Evolutionary conservation across 2,888 invertebrate genomes (phyloP).

Genomic region (Pyrrhia umbra): DNA sequence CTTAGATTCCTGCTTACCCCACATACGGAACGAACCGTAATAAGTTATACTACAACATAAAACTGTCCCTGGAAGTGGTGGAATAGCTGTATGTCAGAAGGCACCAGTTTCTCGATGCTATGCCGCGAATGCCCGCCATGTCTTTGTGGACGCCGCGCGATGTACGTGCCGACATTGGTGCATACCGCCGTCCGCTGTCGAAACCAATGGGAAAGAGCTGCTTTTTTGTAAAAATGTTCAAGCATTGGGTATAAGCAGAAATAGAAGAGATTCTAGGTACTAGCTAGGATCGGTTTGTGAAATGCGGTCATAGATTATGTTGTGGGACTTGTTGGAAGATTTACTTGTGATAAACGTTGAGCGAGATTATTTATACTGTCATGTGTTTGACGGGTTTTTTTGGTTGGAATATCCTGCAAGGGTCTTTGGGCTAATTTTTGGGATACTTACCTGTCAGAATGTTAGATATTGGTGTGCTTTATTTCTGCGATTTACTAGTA

Average conservation of each 20-base stretch:
- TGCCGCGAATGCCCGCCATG: slow-evolving; percentile 81
- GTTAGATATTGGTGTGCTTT: background rate
- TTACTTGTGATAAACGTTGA: background rate
- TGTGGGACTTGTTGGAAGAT: slow-evolving; percentile 13
- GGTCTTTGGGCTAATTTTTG: background rate
- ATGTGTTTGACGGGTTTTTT: background rate
- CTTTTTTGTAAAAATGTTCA: slow-evolving; percentile 38
- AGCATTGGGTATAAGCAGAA: slow-evolving; percentile 41
- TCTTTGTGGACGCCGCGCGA: slow-evolving; percentile 83
- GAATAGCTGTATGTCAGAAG: slow-evolving; percentile 84
- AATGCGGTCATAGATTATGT: slow-evolving; percentile 26
- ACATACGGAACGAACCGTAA: background rate
- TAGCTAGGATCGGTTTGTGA: slow-evolving; percentile 11
- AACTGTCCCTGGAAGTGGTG: slow-evolving; percentile 79
- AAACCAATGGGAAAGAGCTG: slow-evolving; percentile 62
- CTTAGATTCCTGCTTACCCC: slow-evolving; percentile 1
- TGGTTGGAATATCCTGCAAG: background rate
- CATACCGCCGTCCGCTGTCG: slow-evolving; percentile 74
- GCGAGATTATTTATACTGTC: background rate
- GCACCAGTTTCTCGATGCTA: slow-evolving; percentile 80
- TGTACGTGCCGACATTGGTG: slow-evolving; percentile 63
- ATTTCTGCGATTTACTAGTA: background rate
- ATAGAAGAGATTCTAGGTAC: slow-evolving; percentile 49
- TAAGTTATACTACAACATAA: slow-evolving; percentile 71
- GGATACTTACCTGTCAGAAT: background rate